Base-by-base conservation (phyloP, 2,888 invertebrate species). In the Sylvicola cinctus region DNA sequence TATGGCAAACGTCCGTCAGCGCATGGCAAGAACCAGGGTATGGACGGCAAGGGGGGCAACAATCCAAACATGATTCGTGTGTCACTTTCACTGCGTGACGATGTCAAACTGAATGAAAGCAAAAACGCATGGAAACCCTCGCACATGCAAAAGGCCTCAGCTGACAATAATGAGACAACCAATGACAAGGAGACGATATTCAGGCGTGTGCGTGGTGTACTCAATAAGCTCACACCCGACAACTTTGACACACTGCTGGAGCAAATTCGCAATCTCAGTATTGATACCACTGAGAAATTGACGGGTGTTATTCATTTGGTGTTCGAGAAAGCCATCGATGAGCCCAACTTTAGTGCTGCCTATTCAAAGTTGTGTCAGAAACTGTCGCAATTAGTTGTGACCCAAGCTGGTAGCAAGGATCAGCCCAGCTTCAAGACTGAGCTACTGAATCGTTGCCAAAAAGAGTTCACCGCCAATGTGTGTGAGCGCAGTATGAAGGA, bases 281-380 rank as follows among this genome's bases (percentile, higher is more conserved):
- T 93, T 36, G 76, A 85, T 51, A 80, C 75, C 3, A 69, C 70
- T 37, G 74, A 74, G 35, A 70, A 81, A 44, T 63, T 93, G 35
- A 70, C 74, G 45, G 79, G 78, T 43, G 81, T 88, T 13, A 88
- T 91, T 46, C 72, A 81, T 49, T 66, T 93, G 39, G 81, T 93
- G 4, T 93, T 93, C 54, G 87, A 91, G 52, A 95, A 95, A 62
- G 83, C 93, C 14, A 79, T 93, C 36, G 87, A 90, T 56, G 93
- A 95, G 55, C 93, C 93, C 1, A 84, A 75, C 46, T 95, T 91
- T 55, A 84, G 88, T 11, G 77, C 77, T 35, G 83, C 84, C 0
- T 95, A 93, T 62, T 91, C 93, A 2, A 66, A 72, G 30, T 74
- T 95, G 69, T 84, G 84, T 49, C 68, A 72, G 48, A 71, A 77